Evolutionary conservation across 1,140 invertebrate genomes (phyloP).

Genomic region (Lethrus apterus): DNA sequence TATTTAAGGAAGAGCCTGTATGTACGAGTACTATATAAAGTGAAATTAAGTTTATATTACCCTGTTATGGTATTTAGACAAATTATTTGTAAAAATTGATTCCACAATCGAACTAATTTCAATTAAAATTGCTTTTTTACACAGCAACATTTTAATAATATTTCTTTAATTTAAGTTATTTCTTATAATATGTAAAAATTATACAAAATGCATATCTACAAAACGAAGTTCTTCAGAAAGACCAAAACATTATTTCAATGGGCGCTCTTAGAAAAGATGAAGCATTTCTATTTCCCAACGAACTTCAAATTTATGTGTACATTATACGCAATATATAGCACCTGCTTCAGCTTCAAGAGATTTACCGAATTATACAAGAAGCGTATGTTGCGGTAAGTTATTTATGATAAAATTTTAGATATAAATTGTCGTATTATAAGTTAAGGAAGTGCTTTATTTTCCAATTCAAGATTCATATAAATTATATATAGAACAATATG

Average conservation of each 20-base stretch:
- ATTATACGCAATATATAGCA: slow-evolving; percentile 14
- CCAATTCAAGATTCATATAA: no score
- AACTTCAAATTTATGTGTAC: slow-evolving; percentile 8
- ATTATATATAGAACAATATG: no score
- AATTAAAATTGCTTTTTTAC: neutral
- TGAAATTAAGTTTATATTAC: no score
- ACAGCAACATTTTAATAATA: neutral
- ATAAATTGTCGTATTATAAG: slow-evolving; percentile 11
- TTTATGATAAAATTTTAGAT: neutral
- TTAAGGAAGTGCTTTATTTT: neutral
- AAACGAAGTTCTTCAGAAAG: neutral
- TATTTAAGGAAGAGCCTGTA: no score
- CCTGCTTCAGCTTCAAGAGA: slow-evolving; percentile 3
- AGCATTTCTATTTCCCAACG: slow-evolving; percentile 3
- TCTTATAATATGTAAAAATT: neutral
- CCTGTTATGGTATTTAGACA: no score
- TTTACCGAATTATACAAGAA: slow-evolving; percentile 7
- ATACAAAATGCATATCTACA: neutral
- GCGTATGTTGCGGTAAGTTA: no score
- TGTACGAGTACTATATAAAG: no score
- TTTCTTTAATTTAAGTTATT: neutral
- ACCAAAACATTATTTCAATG: slow-evolving; percentile 3
- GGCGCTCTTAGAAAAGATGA: neutral
- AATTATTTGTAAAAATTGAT: no score
- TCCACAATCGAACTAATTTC: neutral